Evolutionary conservation across 2,888 invertebrate species (phyloP).

Genomic region (Mimas tiliae): DNA sequence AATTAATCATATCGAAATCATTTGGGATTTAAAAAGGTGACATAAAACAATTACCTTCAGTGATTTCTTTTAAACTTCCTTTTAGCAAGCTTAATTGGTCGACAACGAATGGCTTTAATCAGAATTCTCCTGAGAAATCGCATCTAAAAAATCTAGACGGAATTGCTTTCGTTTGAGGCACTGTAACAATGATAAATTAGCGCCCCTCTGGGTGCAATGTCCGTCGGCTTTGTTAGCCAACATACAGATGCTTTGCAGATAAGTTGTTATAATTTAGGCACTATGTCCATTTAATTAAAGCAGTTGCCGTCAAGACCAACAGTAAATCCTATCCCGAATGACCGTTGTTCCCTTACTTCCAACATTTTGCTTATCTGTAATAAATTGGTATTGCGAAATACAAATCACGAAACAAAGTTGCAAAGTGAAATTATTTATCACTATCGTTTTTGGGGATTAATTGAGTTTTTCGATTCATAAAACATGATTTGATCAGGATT

Average conservation of each 20-base stretch:
- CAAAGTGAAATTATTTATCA: neutral
- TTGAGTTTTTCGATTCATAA: neutral
- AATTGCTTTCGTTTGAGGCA: slow-evolving; percentile 75
- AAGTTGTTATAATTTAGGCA: slow-evolving; percentile 54
- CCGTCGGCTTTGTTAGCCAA: slow-evolving; percentile 73
- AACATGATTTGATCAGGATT: neutral
- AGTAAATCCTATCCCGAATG: slow-evolving; percentile 1
- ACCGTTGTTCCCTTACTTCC: neutral
- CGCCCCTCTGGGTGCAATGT: slow-evolving; percentile 64
- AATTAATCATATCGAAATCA: neutral
- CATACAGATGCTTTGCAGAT: slow-evolving; percentile 63
- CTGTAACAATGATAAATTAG: slow-evolving; percentile 79
- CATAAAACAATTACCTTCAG: neutral
- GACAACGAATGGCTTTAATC: slow-evolving; percentile 61
- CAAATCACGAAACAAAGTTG: neutral
- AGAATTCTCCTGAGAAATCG: slow-evolving; percentile 49
- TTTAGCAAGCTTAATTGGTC: slow-evolving; percentile 54
- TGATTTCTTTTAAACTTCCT: slow-evolving; percentile 34
- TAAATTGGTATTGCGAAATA: slow-evolving; percentile 6
- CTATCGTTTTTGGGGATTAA: neutral
- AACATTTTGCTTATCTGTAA: slow-evolving; percentile 6
- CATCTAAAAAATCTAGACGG: slow-evolving; percentile 63
- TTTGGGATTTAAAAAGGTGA: neutral
- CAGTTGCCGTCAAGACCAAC: slow-evolving; percentile 34
- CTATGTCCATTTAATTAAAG: slow-evolving; percentile 57